These are phyloP conservation scores for Liolophura sinensis DNA, from an alignment of 1,140 invertebrate genomes.

Conservation along the genomic window DNA sequence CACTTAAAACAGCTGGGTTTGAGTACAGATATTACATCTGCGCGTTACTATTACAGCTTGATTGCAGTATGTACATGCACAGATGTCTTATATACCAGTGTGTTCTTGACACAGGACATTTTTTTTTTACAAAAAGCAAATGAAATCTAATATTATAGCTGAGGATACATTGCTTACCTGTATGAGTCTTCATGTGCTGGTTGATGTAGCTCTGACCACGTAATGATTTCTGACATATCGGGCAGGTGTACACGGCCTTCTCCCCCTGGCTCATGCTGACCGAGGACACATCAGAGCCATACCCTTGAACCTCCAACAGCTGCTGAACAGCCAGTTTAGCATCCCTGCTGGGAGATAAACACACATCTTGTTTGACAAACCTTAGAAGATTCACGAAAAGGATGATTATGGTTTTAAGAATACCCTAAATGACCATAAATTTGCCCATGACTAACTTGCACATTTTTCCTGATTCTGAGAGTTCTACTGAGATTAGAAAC, in stretches of 20 bases:
- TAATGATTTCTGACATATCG: slow-evolving; percentile 47
- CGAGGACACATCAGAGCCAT: not conserved
- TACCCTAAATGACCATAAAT: no score
- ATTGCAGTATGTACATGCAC: no score
- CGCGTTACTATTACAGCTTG: no score
- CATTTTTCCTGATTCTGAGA: no score
- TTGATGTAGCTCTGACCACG: slow-evolving; percentile 45
- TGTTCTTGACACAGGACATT: not conserved
- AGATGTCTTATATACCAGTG: no score
- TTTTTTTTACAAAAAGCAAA: not conserved
- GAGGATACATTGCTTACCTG: slow-evolving; percentile 30
- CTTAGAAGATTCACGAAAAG: no score
- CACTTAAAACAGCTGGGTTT: no score
- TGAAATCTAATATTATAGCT: not conserved
- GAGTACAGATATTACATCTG: no score
- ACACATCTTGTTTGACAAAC: no score
- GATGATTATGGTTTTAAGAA: no score
- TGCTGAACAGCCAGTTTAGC: slow-evolving; percentile 48
- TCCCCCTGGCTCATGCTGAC: slow-evolving; percentile 1
- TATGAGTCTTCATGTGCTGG: slow-evolving; percentile 52
- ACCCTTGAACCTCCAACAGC: slow-evolving; percentile 34
- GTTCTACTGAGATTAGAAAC: no score
- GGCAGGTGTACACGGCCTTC: slow-evolving; percentile 34
- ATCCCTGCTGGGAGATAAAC: slow-evolving; percentile 19
- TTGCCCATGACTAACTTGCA: no score